Evolutionary conservation across 2,888 invertebrate species (phyloP).

Genomic region (Tetanocera ferruginea): DNA sequence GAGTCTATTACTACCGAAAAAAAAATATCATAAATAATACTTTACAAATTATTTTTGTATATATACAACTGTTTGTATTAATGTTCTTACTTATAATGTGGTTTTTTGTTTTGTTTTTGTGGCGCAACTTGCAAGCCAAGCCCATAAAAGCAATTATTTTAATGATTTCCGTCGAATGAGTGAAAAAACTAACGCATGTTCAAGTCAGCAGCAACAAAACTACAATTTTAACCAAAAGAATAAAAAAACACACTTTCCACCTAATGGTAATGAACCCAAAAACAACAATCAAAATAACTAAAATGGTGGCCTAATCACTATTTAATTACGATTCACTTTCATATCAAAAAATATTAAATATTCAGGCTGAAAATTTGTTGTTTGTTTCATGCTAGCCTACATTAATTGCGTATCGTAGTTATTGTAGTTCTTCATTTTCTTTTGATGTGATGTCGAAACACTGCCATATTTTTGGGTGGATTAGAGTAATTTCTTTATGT

Average conservation of each 20-base stretch:
- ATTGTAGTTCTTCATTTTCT: neutral
- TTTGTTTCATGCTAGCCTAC: slow-evolving; percentile 19
- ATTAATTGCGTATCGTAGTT: slow-evolving; percentile 5
- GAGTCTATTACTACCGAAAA: no score
- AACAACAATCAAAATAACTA: slow-evolving; percentile 55
- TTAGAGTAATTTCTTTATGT: slow-evolving; percentile 8
- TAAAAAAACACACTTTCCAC: neutral
- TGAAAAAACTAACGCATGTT: slow-evolving; percentile 32
- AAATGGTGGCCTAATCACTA: slow-evolving; percentile 71
- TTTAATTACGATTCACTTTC: slow-evolving; percentile 60
- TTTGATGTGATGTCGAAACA: neutral
- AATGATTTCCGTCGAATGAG: slow-evolving; percentile 66
- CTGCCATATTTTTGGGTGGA: slow-evolving; percentile 12
- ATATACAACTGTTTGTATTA: no score
- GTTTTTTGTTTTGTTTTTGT: no score
- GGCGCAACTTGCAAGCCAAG: slow-evolving; percentile 45
- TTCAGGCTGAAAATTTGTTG: slow-evolving; percentile 3
- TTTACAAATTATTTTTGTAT: no score
- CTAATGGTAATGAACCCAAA: neutral
- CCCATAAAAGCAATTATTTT: slow-evolving; percentile 67
- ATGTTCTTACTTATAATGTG: no score
- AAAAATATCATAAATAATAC: no score
- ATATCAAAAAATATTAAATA: slow-evolving; percentile 26
- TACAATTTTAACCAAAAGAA: neutral
- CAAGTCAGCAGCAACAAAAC: neutral